Evolutionary conservation across 2,888 invertebrate species (phyloP), one percentile per base, ranked within the genome.

Genomic region (Orgyia antiqua): DNA sequence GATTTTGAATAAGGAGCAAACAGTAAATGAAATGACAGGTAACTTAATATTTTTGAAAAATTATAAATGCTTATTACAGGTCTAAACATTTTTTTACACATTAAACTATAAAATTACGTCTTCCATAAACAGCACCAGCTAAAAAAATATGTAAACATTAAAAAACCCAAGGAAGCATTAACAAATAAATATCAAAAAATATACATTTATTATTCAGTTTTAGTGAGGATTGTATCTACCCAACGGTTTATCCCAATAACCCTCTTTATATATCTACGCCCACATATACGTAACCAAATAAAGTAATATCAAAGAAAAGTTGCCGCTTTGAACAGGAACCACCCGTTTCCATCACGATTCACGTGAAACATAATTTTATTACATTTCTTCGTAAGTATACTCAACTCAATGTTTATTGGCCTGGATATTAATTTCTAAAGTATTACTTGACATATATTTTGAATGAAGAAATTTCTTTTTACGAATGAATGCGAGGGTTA

Each of bases 221-320:
- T 41, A 40, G 42, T 54, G 48, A 46, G 48, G 40, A 54, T 42
- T 24, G 28, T 46, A 46, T 46, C 24, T 24, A 50, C 25, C 37
- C 32, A 12, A 47, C 38, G 54, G 53, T 52, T 64, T 51, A 62
- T 55, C 58, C 42, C 50, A 61, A 55, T 66, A 65, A 68, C 60
- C 65, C 55, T 49, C 48, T 58, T 56, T 55, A 58, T 54, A 52
- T 60, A 57, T 54, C 57, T 48, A 45, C 57, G 39, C 55, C 53
- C 56, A 49, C 53, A 56, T 57, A 57, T 57, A 7, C 45, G 48
- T 55, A 62, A 59, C 62, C 54, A 62, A 68, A 71, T 72, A 68
- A 70, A 68, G 59, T 64, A 66, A 69, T 71, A 69, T 72, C 68
- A 70, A 71, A 73, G 67, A 58, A 60, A 67, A 62, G 57, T 63